A percentile compares a stretch with the other conserved stretches of the same genome.
Evolutionary conservation across 2,797 vertebrate genomes (phyloP).

Genomic region (Amblyopsis hoosieri): DNA sequence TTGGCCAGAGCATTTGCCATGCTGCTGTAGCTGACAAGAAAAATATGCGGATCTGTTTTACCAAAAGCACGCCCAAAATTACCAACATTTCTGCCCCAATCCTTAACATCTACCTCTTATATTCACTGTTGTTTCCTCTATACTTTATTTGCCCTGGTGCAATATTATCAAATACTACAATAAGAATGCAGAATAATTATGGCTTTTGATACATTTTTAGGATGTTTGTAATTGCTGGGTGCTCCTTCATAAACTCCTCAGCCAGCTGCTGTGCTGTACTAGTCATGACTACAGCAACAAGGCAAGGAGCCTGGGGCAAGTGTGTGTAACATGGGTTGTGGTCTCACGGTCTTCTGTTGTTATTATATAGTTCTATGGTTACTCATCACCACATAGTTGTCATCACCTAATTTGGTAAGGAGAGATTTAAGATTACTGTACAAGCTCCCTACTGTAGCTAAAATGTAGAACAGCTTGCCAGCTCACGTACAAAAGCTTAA

Average conservation of each 20-base stretch:
- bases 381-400: slow-evolving; percentile 17
- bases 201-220: too few relatives aligned
- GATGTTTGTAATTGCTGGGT: too few relatives aligned
- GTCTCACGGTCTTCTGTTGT: slow-evolving; percentile 24
- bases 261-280: too few relatives aligned
- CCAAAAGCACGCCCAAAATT: background rate
- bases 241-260: too few relatives aligned
- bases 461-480: background rate
- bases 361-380: background rate
- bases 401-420: slow-evolving; percentile 55
- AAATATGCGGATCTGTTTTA: slow-evolving; percentile 2
- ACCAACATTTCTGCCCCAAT: background rate
- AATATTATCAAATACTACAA: too few relatives aligned
- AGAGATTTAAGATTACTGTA: slow-evolving; percentile 1
- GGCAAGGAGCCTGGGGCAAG: slow-evolving; percentile 24
- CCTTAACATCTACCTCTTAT: too few relatives aligned
- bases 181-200: too few relatives aligned
- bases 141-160: too few relatives aligned
- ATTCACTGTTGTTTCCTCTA: too few relatives aligned
- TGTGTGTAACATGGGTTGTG: slow-evolving; percentile 18
- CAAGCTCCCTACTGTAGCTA: background rate
- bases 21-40: slow-evolving; percentile 75
- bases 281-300: too few relatives aligned
- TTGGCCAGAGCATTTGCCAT: slow-evolving; percentile 95
- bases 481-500: background rate